Evolutionary conservation across 2,888 invertebrate genomes (phyloP).

Genomic region (Pammene fasciana): DNA sequence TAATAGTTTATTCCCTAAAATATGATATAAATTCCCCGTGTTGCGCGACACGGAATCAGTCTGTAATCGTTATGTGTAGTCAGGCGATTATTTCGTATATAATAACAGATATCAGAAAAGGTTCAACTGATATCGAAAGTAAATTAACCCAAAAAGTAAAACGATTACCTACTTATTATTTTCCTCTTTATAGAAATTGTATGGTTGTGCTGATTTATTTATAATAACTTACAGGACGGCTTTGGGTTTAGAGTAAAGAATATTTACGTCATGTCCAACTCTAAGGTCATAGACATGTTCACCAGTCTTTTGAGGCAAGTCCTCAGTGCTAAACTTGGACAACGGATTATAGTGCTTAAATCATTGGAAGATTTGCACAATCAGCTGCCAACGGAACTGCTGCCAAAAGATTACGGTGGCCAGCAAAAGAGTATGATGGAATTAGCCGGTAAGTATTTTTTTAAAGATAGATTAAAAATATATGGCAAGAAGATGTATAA

Average conservation of each 20-base stretch:
- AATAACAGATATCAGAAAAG: no score
- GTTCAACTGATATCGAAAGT: no score
- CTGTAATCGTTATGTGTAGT: no score
- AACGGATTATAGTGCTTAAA: background rate
- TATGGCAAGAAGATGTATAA: background rate
- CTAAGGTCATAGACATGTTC: constrained; percentile 6
- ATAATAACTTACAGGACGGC: background rate
- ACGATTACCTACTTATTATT: no score
- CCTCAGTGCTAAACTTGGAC: constrained; percentile 1
- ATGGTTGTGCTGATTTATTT: background rate
- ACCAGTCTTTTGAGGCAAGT: background rate
- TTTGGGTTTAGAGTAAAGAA: constrained; percentile 13
- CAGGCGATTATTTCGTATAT: no score
- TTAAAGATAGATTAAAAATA: background rate
- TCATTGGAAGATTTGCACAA: background rate
- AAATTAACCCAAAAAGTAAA: no score
- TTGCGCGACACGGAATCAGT: no score
- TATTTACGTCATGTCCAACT: background rate
- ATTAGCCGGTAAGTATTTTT: background rate
- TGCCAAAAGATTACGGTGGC: constrained; percentile 2
- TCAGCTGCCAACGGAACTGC: constrained; percentile 8
- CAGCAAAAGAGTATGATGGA: background rate
- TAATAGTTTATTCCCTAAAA: no score
- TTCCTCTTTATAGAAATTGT: no score
- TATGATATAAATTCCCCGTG: no score